Evolutionary conservation across 2,113 vertebrate genomes (phyloP).

Genomic region (Gymnorhina tibicen): DNA sequence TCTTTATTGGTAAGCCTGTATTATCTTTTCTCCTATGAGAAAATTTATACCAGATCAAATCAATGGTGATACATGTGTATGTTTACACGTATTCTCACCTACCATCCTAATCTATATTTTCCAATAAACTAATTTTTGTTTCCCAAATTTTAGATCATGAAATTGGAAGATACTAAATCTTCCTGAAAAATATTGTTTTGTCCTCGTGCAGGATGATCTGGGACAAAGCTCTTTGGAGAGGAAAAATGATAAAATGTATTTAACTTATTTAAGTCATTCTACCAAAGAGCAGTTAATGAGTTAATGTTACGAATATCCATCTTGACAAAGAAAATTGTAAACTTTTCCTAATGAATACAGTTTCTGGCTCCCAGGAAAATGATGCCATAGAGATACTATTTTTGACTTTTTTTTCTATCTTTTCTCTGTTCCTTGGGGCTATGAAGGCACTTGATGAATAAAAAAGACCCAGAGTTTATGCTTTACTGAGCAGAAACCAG

Average conservation of each 20-base stretch:
- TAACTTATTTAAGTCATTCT: neutral
- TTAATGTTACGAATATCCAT: neutral
- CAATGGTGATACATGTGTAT: neutral
- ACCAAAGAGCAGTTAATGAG: neutral
- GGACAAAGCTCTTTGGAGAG: neutral
- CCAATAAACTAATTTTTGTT: neutral
- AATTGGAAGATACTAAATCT: neutral
- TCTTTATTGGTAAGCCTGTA: neutral
- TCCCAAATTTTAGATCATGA: neutral
- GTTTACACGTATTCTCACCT: neutral
- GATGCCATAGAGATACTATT: neutral
- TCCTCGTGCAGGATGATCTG: neutral
- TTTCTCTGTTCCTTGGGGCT: neutral
- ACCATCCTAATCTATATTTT: neutral
- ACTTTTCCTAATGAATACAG: neutral
- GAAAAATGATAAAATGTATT: neutral
- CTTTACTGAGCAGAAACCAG: neutral
- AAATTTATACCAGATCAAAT: neutral
- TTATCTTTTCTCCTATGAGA: neutral
- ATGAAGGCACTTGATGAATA: neutral
- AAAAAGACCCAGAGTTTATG: neutral
- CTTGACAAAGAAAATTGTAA: neutral
- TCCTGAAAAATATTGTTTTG: neutral
- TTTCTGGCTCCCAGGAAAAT: neutral
- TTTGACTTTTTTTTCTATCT: neutral